These are phyloP conservation scores for Ancistrus triradiatus DNA, from an alignment of 2,113 vertebrate genomes.

Conservation along the genomic window DNA sequence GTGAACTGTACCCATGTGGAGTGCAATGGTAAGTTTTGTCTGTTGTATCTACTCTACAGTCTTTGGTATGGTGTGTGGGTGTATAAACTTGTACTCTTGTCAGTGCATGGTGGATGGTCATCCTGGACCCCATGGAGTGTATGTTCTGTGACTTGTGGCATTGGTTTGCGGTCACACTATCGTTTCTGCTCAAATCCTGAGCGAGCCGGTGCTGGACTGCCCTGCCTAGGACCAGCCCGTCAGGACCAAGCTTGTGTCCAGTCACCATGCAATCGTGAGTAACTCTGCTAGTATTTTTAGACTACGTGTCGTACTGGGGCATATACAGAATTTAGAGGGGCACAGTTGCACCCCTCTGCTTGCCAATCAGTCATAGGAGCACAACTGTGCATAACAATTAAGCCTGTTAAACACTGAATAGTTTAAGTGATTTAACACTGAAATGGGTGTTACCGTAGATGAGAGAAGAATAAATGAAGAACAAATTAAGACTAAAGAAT, in stretches of 20 bases:
- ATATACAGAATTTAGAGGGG: no score
- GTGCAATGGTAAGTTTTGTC: slow-evolving; percentile 68
- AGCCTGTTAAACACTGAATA: no score
- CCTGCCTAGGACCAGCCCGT: slow-evolving; percentile 54
- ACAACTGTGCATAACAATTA: no score
- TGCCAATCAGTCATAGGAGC: no score
- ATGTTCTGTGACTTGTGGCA: slow-evolving; percentile 75
- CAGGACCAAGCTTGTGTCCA: slow-evolving; percentile 68
- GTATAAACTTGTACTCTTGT: neutral
- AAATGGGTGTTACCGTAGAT: no score
- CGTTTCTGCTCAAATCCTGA: slow-evolving; percentile 72
- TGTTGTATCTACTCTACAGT: neutral
- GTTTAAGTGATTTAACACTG: no score
- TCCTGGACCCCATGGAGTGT: slow-evolving; percentile 81
- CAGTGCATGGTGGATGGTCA: slow-evolving; percentile 75
- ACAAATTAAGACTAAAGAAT: no score
- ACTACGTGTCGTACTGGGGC: no score
- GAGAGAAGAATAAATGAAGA: neutral
- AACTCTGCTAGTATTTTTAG: neutral
- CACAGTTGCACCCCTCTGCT: no score
- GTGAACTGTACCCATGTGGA: slow-evolving; percentile 67
- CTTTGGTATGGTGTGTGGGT: neutral
- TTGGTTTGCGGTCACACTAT: slow-evolving; percentile 70
- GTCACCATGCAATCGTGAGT: slow-evolving; percentile 66
- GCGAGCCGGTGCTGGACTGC: slow-evolving; percentile 52